Conservation (phyloP, 2,797 vertebrate genomes). For the Tokudaia tokunoshimensis region DNA sequence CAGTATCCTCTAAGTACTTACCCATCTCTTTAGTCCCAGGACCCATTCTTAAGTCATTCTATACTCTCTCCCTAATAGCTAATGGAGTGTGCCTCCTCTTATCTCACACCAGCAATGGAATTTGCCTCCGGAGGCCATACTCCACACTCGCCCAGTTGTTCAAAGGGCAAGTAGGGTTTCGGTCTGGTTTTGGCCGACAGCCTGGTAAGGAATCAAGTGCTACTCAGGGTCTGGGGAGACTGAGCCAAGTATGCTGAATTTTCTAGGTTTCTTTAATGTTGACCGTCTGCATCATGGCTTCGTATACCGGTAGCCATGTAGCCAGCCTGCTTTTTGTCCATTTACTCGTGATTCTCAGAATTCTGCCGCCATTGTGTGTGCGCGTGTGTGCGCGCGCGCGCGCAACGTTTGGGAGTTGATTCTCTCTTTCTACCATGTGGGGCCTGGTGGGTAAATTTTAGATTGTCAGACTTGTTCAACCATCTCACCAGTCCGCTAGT, state of each 20-base stretch:
- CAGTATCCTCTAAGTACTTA: neutral
- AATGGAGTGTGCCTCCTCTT: neutral
- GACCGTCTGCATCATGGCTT: neutral
- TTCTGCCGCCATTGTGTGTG: neutral
- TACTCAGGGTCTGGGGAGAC: neutral
- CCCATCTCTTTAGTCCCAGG: neutral
- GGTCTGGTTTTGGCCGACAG: no score
- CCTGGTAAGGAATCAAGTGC: neutral
- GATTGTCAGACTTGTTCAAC: neutral
- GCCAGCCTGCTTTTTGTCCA: neutral
- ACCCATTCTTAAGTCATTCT: neutral
- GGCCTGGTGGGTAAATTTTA: neutral
- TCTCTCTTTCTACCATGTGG: neutral
- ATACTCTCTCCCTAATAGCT: fast-evolving
- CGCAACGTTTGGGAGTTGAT: neutral
- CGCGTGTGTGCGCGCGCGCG: neutral
- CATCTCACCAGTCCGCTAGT: neutral
- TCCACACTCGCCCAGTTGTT: neutral
- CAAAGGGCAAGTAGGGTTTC: neutral
- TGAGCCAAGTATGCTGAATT: neutral
- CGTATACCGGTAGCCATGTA: neutral
- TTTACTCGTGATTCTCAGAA: neutral
- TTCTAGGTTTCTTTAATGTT: neutral
- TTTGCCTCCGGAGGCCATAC: neutral
- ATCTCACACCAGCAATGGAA: neutral